These are phyloP conservation scores for Baccha elongata DNA, from an alignment of 2,888 invertebrate genomes.

Conservation along the genomic window DNA sequence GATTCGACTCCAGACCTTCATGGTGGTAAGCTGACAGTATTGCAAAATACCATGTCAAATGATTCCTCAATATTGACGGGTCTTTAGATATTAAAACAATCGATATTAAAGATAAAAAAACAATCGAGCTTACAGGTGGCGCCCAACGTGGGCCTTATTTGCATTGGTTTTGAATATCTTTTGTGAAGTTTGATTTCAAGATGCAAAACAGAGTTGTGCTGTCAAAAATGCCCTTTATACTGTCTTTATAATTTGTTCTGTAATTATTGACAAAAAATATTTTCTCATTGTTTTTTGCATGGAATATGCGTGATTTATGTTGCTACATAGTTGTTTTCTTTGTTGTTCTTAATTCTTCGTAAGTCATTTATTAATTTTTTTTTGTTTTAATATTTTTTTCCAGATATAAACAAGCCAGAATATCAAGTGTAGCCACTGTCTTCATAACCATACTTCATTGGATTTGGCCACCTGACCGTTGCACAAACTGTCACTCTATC, in stretches of 20 bases:
- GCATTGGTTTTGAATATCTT: too few relatives aligned
- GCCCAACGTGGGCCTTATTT: too few relatives aligned
- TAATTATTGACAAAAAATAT: background rate
- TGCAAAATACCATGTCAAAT: too few relatives aligned
- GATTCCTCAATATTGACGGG: too few relatives aligned
- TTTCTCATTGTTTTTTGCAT: conserved; percentile 29
- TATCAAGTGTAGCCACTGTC: conserved; percentile 93
- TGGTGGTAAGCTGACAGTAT: too few relatives aligned
- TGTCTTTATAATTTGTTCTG: background rate
- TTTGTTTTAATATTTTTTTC: conserved; percentile 12
- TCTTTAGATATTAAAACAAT: too few relatives aligned
- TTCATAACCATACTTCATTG: conserved; percentile 87
- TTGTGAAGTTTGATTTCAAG: too few relatives aligned
- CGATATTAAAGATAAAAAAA: too few relatives aligned
- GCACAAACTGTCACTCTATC: conserved; percentile 84
- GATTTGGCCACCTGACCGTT: conserved; percentile 90
- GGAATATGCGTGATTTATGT: conserved; percentile 39
- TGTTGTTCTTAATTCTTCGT: conserved; percentile 16
- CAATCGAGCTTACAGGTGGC: too few relatives aligned
- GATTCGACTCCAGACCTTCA: too few relatives aligned
- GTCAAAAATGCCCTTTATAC: too few relatives aligned
- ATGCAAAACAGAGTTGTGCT: too few relatives aligned
- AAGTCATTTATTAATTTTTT: conserved; percentile 5
- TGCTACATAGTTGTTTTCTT: conserved; percentile 24
- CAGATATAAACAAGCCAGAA: conserved; percentile 96